Percentiles rank a stretch among this genome's conserved stretches.
Evolutionary conservation across 2,888 invertebrate species (phyloP).

Genomic region (Rhynchonema sp.): DNA sequence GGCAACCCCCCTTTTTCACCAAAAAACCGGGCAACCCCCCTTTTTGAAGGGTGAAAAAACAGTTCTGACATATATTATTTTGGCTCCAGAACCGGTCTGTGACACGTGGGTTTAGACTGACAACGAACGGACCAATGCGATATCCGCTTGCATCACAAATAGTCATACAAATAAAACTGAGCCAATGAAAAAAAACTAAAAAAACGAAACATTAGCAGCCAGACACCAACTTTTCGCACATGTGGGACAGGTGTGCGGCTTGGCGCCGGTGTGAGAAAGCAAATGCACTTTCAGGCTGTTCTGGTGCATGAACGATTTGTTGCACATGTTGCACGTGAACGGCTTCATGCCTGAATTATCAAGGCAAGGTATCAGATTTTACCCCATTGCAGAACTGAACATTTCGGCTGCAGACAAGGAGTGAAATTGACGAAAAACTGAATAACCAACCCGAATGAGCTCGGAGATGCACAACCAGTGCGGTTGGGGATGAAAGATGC

Average conservation of each 20-base stretch:
- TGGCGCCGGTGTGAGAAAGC: conserved; percentile 5
- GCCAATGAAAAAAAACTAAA: neutral
- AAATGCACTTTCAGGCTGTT: conserved; percentile 7
- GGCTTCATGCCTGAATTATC: neutral
- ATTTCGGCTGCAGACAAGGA: neutral
- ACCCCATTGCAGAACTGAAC: neutral
- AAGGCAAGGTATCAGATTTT: neutral
- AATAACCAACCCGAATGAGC: conserved; percentile 9
- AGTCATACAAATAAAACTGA: neutral
- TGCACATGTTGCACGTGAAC: neutral
- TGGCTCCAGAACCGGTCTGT: too few species aligned
- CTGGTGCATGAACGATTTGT: conserved; percentile 5
- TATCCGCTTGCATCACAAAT: too few species aligned
- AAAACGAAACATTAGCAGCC: neutral
- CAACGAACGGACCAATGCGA: too few species aligned
- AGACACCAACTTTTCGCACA: conserved; percentile 5
- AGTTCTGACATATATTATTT: too few species aligned
- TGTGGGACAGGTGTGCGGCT: conserved; percentile 4
- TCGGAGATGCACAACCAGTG: conserved; percentile 9
- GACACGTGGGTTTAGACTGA: too few species aligned
- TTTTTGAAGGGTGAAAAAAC: too few species aligned
- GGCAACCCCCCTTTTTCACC: too few species aligned
- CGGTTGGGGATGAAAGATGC: conserved; percentile 7
- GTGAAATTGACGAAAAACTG: neutral
- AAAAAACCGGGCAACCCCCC: too few species aligned